Evolutionary conservation across 2,797 vertebrate species (phyloP).

Genomic region (Triplophysa yarkandensis): DNA sequence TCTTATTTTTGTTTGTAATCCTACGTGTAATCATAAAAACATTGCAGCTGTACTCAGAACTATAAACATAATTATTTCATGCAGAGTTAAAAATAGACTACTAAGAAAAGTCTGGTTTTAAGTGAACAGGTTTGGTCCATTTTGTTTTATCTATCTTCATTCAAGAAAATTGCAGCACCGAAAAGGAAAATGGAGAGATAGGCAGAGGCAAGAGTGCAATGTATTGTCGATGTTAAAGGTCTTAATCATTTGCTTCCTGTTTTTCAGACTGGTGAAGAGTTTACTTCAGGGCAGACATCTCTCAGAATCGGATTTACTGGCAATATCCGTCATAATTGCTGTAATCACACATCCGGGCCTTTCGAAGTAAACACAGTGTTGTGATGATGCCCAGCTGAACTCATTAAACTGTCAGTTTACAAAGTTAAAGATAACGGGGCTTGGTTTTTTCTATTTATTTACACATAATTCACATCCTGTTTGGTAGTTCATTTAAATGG

Average conservation of each 20-base stretch:
- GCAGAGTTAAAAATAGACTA: not conserved
- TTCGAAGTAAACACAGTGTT: conserved; percentile 23
- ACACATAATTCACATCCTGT: not conserved
- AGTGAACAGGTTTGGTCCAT: not conserved
- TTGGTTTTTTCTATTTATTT: not conserved
- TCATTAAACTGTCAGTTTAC: conserved; percentile 11
- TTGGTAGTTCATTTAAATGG: not conserved
- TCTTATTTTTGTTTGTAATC: not conserved
- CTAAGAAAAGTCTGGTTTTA: not conserved
- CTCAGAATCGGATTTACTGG: conserved; percentile 18
- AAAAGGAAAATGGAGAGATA: conserved; percentile 8
- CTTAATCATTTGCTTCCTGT: conserved; percentile 41
- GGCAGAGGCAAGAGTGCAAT: not conserved
- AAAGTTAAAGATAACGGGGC: not conserved
- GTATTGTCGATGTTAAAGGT: not conserved
- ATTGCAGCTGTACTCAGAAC: not conserved
- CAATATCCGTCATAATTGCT: conserved; percentile 23
- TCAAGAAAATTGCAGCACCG: conserved; percentile 11
- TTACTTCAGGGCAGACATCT: conserved; percentile 23
- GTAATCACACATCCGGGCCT: not conserved
- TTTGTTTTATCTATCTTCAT: conserved; percentile 5
- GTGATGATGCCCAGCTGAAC: conserved; percentile 35
- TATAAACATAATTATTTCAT: not conserved
- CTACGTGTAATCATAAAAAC: not conserved
- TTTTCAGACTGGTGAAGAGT: conserved; percentile 31